Evolutionary conservation across 2,888 invertebrate species (phyloP).

Genomic region (Ectemnius continuus): DNA sequence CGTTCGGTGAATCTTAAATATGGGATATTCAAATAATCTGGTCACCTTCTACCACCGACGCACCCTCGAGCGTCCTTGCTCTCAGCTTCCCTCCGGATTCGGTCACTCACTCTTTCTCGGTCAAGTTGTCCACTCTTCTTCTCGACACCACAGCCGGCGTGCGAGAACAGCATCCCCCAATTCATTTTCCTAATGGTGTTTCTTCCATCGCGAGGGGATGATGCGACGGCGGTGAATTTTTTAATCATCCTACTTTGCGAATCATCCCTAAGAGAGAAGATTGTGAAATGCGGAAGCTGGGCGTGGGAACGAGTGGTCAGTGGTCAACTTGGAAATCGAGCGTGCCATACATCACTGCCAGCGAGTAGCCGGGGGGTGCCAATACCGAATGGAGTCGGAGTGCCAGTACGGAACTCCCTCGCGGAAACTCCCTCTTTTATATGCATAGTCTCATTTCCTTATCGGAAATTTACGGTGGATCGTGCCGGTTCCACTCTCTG

Average conservation of each 20-base stretch:
- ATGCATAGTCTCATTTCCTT: constrained; percentile 78
- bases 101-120: constrained; percentile 4
- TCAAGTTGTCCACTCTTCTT: background rate
- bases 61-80: constrained; percentile 9
- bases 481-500: constrained; percentile 22
- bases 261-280: constrained; percentile 4
- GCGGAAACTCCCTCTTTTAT: constrained; percentile 70
- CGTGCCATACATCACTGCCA: constrained; percentile 73
- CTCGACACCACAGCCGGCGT: too few species aligned
- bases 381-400: constrained; percentile 70
- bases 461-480: constrained; percentile 68
- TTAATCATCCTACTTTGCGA: too few species aligned
- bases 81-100: background rate
- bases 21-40: constrained; percentile 75
- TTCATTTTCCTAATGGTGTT: too few species aligned
- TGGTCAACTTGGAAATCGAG: constrained; percentile 60
- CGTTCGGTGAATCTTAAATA: constrained; percentile 76
- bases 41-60: constrained; percentile 27
- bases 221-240: too few species aligned
- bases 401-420: constrained; percentile 63
- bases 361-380: constrained; percentile 56
- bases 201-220: too few species aligned
- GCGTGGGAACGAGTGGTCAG: constrained; percentile 35
- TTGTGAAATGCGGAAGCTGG: constrained; percentile 4
- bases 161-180: too few species aligned